Evolutionary conservation across 2,888 invertebrate species (phyloP).

Genomic region (Merodon equestris): DNA sequence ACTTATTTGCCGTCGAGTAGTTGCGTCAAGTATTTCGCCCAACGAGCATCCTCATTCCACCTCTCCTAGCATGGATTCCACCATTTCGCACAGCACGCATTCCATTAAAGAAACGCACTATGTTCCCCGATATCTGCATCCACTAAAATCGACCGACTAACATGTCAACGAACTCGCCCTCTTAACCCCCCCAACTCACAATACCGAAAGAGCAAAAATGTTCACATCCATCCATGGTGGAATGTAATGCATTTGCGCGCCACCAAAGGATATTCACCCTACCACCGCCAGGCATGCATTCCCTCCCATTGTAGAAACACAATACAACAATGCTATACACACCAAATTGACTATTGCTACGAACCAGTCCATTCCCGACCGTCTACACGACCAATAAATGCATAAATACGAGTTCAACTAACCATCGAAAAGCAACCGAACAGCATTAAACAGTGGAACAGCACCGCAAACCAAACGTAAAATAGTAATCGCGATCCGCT

Average conservation of each 20-base stretch:
- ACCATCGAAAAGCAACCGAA: constrained; percentile 11
- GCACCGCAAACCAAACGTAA: constrained; percentile 16
- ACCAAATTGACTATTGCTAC: constrained; percentile 33
- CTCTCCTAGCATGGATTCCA: no score
- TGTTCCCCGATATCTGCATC: not conserved
- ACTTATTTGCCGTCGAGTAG: no score
- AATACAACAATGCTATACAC: constrained; percentile 31
- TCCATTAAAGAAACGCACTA: no score
- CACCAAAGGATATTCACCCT: constrained; percentile 63
- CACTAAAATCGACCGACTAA: no score
- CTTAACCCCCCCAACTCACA: no score
- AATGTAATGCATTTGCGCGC: constrained; percentile 16
- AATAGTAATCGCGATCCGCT: constrained; percentile 49
- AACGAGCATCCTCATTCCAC: no score
- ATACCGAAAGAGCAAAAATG: no score
- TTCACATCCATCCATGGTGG: constrained; percentile 11
- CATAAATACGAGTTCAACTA: constrained; percentile 56
- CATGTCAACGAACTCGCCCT: no score
- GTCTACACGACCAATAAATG: constrained; percentile 42
- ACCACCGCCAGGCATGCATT: constrained; percentile 16
- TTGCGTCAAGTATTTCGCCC: no score
- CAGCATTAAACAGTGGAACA: not conserved
- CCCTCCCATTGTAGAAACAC: constrained; percentile 16
- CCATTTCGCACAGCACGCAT: no score
- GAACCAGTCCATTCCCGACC: constrained; percentile 34